Percentiles rank a stretch among this genome's conserved stretches.
Conservation (phyloP, 1,140 invertebrate genomes). For the Cecropterus lyciades region DNA sequence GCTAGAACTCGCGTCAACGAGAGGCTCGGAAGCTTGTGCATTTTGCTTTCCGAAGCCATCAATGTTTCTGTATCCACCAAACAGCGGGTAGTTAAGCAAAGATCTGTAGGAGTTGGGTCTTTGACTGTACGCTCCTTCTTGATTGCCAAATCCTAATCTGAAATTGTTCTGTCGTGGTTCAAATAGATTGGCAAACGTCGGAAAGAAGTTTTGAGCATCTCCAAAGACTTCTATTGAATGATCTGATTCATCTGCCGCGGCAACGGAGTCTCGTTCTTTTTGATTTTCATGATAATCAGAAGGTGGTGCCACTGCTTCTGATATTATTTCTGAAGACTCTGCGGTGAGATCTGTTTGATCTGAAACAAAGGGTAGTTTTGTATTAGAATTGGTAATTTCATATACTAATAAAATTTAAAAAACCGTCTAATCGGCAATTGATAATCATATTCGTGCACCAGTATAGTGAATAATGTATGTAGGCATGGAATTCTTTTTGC, state of each 20-base stretch:
- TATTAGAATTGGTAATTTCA: constrained; percentile 6
- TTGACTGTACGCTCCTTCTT: constrained; percentile 82
- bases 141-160: constrained; percentile 68
- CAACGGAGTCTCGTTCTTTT: constrained; percentile 43
- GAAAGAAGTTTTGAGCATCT: constrained; percentile 79
- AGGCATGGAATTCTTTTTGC: constrained; percentile 10
- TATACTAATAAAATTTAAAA: too few relatives aligned
- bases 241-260: constrained; percentile 60
- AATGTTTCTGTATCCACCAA: constrained; percentile 69
- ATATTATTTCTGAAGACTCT: constrained; percentile 77
- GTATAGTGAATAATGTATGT: neutral
- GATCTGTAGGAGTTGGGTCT: constrained; percentile 79
- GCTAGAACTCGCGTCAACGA: constrained; percentile 69
- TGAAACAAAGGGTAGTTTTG: constrained; percentile 55
- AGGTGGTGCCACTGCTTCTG: constrained; percentile 69
- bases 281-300: constrained; percentile 43
- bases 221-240: constrained; percentile 78
- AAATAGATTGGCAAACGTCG: constrained; percentile 79
- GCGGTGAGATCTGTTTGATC: constrained; percentile 71
- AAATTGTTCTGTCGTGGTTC: constrained; percentile 75
- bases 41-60: constrained; percentile 71
- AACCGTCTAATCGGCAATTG: too few relatives aligned
- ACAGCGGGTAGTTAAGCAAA: constrained; percentile 77
- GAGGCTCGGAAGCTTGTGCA: constrained; percentile 64
- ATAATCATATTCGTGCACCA: too few relatives aligned